Percentiles rank a stretch among this genome's conserved stretches.
Evolutionary conservation across 2,797 vertebrate species (phyloP).

Genomic region (Enteromius paludinosus): DNA sequence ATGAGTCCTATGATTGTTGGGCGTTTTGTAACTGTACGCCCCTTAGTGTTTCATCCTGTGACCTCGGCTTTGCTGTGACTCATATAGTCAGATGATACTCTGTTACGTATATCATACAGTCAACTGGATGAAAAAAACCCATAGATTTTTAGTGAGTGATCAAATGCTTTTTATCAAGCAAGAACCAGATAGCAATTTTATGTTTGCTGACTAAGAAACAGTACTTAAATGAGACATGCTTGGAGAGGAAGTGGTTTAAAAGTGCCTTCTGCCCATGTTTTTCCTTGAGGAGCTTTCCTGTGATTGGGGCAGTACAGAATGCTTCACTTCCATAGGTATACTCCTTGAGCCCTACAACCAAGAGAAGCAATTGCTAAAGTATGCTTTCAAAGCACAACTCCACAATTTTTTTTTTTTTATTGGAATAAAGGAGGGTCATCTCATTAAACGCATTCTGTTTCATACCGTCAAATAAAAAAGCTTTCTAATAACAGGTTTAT

Average conservation of each 20-base stretch:
- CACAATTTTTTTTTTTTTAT: neutral
- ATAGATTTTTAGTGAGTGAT: neutral
- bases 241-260: constrained; percentile 61
- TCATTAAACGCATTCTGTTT: neutral
- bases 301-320: constrained; percentile 15
- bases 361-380: neutral
- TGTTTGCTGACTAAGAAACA: neutral
- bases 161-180: constrained; percentile 41
- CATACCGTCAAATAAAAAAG: neutral
- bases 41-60: constrained; percentile 25
- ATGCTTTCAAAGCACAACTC: neutral
- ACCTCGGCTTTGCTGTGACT: constrained; percentile 5
- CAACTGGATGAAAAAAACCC: neutral
- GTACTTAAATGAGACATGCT: neutral
- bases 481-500: neutral
- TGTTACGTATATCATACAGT: constrained; percentile 22
- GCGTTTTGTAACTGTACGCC: constrained; percentile 7
- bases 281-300: constrained; percentile 32
- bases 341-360: neutral
- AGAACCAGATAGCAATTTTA: constrained; percentile 24
- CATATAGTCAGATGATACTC: constrained; percentile 6
- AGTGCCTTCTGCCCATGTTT: constrained; percentile 72
- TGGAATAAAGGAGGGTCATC: neutral
- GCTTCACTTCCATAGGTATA: neutral
- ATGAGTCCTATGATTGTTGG: constrained; percentile 21